Evolutionary conservation across 2,888 invertebrate species (phyloP).

Genomic region (Lobophora halterata): DNA sequence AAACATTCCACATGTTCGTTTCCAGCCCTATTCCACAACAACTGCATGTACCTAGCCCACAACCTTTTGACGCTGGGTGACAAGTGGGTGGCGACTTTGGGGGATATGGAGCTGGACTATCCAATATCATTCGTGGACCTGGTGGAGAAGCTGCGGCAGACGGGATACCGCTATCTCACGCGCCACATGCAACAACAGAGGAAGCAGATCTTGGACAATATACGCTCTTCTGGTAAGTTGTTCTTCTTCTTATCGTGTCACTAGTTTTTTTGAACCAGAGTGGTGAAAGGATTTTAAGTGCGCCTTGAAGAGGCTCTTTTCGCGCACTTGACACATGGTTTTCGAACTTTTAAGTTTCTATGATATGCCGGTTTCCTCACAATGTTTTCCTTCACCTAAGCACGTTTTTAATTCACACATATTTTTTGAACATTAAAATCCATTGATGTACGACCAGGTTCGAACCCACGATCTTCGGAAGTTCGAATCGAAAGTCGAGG

Average conservation of each 20-base stretch:
- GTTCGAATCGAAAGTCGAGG: neutral
- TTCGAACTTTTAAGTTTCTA: too few relatives aligned
- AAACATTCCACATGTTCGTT: too few relatives aligned
- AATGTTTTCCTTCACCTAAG: too few relatives aligned
- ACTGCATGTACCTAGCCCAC: constrained; percentile 93
- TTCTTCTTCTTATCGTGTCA: neutral
- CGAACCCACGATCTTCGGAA: neutral
- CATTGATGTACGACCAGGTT: too few relatives aligned
- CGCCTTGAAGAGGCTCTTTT: too few relatives aligned
- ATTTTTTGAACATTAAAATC: too few relatives aligned
- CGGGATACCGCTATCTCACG: constrained; percentile 86
- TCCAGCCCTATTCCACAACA: constrained; percentile 92
- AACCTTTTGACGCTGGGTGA: constrained; percentile 84
- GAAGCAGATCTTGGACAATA: constrained; percentile 87
- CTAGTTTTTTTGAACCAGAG: too few relatives aligned
- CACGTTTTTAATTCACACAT: too few relatives aligned
- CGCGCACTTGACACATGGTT: too few relatives aligned
- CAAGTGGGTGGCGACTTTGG: constrained; percentile 84
- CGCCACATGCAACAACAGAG: constrained; percentile 88
- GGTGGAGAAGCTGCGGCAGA: constrained; percentile 83
- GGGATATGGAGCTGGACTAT: constrained; percentile 74
- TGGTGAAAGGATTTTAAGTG: too few relatives aligned
- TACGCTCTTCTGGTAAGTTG: constrained; percentile 85
- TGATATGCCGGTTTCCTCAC: too few relatives aligned
- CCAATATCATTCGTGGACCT: constrained; percentile 85